Evolutionary conservation across 2,113 vertebrate species (phyloP), one percentile per base, ranked within the genome.

Genomic region (Chiloscyllium plagiosum): DNA sequence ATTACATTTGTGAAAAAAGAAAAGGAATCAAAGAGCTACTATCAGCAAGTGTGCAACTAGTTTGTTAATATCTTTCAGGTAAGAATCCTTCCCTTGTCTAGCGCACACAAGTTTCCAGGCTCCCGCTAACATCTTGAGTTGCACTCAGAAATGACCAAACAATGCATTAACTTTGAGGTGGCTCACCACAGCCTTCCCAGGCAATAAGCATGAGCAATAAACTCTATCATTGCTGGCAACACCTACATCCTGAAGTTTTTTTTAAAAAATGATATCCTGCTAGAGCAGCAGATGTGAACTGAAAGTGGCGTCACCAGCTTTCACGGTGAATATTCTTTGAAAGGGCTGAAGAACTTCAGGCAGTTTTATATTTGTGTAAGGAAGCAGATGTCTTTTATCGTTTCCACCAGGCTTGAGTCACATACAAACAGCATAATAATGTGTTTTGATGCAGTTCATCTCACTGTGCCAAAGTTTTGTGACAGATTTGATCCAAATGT

Each of bases 361-460:
- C 87, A 90, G 29, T 87, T 52, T 89, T 89, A 26, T 89, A 24
- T 89, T 90, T 90, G 87, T 90, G 50, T 90, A 10, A 61, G 87
- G 52, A 61, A 52, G 56, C 87, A 90, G 87, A 90, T 33, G 50
- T 33, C 87, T 33, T 90, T 52, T 47, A 56, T 61, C 87, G 61
- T 13, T 15, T 90, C 33, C 26, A 56, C 12, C 50, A 56, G 50
- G 50, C 20, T 56, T 50, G 50, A 6, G 13, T 89, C 52, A 29
- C 29, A 33, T 26, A 90, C 87, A 61, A 29, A 5, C 47, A 1
- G 52, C 24, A 61, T 56, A 89, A 56, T 90, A 8, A 56, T 24
- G 22, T 61, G 52, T 61, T 61, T 90, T 52, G 87, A 56, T 90
- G 87, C 29, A 17, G 29, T 61, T 90, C 42, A 89, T 24, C 22